Conservation (phyloP, 2,888 invertebrate genomes). For the Hemicrepidius hirtus region DNA sequence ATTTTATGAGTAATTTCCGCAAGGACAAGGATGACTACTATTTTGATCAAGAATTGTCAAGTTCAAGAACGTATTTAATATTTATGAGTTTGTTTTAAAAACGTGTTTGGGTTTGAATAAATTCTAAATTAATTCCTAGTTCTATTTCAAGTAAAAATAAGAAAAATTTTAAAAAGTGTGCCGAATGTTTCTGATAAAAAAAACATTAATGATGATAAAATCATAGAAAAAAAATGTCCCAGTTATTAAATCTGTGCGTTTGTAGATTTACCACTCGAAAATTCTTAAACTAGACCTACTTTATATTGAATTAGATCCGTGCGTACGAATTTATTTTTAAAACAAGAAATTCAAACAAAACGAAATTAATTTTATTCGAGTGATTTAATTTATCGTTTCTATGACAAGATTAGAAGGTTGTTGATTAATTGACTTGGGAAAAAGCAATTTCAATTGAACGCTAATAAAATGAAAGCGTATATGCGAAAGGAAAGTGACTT, state of each 20-base stretch:
- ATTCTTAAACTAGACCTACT: no score
- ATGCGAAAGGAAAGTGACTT: slow-evolving; percentile 11
- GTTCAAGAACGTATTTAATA: slow-evolving; percentile 13
- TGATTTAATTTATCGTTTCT: background rate
- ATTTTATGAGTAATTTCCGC: background rate
- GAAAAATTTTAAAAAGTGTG: background rate
- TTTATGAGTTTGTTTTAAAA: background rate
- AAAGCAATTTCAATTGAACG: background rate
- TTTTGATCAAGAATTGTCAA: slow-evolving; percentile 4
- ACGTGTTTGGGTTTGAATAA: background rate
- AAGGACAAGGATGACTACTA: slow-evolving; percentile 38
- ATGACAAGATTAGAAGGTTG: background rate
- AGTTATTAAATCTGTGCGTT: background rate
- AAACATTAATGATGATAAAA: slow-evolving; percentile 3
- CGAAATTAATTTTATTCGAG: background rate
- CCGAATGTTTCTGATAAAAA: background rate
- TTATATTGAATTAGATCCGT: no score
- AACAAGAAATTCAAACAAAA: no score
- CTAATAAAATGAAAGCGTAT: slow-evolving; percentile 10
- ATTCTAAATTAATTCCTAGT: background rate
- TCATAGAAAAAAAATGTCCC: background rate
- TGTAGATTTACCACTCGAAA: background rate
- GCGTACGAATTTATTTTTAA: no score
- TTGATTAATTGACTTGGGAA: background rate
- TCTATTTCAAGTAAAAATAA: background rate